Evolutionary conservation across 30 jellyfish, hydroid and myxozoan species (phyloP), one percentile per base, ranked within the genome.

Genomic region (Cassiopea xamachana): DNA sequence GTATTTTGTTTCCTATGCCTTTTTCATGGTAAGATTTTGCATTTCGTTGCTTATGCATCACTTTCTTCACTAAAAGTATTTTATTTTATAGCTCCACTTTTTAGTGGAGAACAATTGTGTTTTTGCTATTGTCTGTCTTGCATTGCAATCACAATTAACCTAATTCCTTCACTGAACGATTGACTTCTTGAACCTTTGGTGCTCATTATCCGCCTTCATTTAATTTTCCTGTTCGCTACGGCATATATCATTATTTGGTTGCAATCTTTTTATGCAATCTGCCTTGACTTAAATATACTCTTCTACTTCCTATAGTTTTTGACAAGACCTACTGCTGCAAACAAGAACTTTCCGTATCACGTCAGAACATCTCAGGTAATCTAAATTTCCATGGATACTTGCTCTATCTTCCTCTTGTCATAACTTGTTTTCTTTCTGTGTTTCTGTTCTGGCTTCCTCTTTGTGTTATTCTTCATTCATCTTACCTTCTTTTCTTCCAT

Each of bases 261-360:
- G 39, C 39, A 27, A 27, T 27, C 39, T 27, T 27, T 27, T 27
- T 27, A 27, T 27, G 39, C 39, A 27, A 27, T 27, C 39, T 27
- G 39, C 39, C 39, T 27, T 27, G 39, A 27, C 39, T 27, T 27
- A 27, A 27, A 27, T 27, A 27, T 27, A 27, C 39, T 27, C 39
- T 27, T 82, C 39, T 43, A 1, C 49, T 49, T 77, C n/a, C 50
- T 70, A 12, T 79, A 96, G 99, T 60, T 92, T 10, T 69, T 96
- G 58, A 96, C 99, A 71, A 83, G 97, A 19, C 99, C 99, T 1
- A 82, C 98, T 1, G 91, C 97, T 44, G 99, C 99, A 39, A 96
- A 96, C 69, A 87, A 85, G 81, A 96, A 96, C 88, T 96, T 96
- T 86, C 99, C 99, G 18, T 96, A 96, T 75, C 98, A 92, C 83